A percentile compares a stretch with the other conserved stretches of the same genome.
These are phyloP conservation scores for Acrobasis suavella DNA, from an alignment of 2,888 invertebrate genomes.

Conservation along the genomic window DNA sequence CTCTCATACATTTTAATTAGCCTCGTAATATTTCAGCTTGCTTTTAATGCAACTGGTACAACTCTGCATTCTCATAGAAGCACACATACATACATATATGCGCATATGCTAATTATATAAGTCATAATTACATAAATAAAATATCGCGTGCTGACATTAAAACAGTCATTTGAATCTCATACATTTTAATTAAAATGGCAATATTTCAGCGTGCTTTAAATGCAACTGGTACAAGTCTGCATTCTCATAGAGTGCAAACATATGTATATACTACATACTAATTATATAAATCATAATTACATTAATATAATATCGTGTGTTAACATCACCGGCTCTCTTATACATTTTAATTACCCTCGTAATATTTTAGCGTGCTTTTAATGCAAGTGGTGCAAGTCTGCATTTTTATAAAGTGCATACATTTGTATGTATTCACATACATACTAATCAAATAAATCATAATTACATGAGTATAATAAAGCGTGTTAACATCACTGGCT, in stretches of 20 bases:
- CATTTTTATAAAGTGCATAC: too few relatives aligned
- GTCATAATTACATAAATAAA: conserved; percentile 13
- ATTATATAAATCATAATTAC: too few relatives aligned
- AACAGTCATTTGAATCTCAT: conserved; percentile 12
- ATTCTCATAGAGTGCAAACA: too few relatives aligned
- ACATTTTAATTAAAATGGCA: conserved; percentile 9
- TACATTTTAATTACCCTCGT: conserved; percentile 16
- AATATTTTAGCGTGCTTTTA: background rate
- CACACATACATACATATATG: too few relatives aligned
- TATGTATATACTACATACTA: too few relatives aligned
- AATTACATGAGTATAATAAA: too few relatives aligned
- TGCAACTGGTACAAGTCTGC: background rate
- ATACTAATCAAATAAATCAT: too few relatives aligned
- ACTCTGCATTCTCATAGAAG: too few relatives aligned
- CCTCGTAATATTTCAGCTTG: conserved; percentile 4
- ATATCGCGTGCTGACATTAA: conserved; percentile 15
- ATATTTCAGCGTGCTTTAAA: conserved; percentile 8
- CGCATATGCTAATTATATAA: too few relatives aligned
- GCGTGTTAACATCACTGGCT: conserved; percentile 12
- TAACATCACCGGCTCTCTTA: conserved; percentile 10
- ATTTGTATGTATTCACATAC: too few relatives aligned
- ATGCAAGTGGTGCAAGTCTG: background rate
- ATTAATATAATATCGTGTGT: too few relatives aligned
- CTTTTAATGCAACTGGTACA: background rate
- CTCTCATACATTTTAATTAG: conserved; percentile 19